Conservation (phyloP, 2,113 vertebrate species). For the Aspiorhynchus laticeps region DNA sequence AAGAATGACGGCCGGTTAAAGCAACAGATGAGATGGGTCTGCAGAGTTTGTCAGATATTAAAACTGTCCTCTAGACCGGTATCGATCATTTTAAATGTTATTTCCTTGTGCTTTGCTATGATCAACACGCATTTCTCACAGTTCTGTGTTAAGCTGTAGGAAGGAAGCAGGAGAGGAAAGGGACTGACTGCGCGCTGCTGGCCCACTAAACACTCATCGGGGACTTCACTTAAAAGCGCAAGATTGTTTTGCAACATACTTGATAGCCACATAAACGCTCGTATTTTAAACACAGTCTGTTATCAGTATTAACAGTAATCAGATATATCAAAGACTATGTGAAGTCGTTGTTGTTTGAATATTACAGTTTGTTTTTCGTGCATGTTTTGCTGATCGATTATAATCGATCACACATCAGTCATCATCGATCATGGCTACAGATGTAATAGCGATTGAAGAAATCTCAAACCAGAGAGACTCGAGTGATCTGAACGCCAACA, state of each 20-base stretch:
- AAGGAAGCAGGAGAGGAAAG: constrained; percentile 64
- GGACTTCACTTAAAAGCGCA: not conserved
- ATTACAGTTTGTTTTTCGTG: not conserved
- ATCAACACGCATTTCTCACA: not conserved
- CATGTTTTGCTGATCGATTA: constrained; percentile 15
- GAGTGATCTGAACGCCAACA: constrained; percentile 65
- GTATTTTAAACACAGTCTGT: not conserved
- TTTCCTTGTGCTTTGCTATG: not conserved
- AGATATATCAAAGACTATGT: constrained; percentile 1
- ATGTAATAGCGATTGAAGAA: constrained; percentile 65
- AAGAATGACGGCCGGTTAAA: constrained; percentile 18
- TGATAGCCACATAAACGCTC: not conserved
- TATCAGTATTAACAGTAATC: not conserved
- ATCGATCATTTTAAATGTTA: not conserved
- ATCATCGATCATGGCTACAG: constrained; percentile 70
- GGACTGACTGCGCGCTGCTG: constrained; percentile 53
- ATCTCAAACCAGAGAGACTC: constrained; percentile 57
- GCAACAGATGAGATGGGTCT: not conserved
- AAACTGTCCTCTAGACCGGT: not conserved
- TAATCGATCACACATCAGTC: not conserved
- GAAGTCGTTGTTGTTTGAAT: not conserved
- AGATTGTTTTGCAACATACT: not conserved
- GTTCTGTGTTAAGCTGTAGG: constrained; percentile 29
- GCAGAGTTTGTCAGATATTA: not conserved
- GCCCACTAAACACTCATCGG: constrained; percentile 45